Conservation (phyloP, 2,113 vertebrate genomes). For the Amazona vittata region DNA sequence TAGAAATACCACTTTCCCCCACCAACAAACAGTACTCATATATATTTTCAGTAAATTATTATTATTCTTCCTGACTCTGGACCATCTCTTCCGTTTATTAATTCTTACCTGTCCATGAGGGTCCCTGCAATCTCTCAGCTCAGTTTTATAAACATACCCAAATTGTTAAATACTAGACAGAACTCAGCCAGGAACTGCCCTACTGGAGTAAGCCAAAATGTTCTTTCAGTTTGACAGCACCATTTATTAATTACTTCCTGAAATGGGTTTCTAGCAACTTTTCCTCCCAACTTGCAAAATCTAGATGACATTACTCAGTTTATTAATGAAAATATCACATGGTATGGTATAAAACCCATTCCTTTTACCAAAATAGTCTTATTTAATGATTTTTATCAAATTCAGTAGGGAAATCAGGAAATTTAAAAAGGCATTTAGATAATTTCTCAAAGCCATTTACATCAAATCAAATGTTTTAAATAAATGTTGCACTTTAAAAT, state of each 20-base stretch:
- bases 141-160: background rate
- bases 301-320: background rate
- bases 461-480: background rate
- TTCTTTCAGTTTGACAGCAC: background rate
- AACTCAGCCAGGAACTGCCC: background rate
- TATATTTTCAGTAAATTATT: background rate
- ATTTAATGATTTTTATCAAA: background rate
- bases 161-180: background rate
- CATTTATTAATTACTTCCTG: background rate
- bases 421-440: background rate
- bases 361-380: background rate
- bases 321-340: background rate
- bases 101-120: background rate
- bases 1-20: background rate
- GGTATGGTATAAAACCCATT: background rate
- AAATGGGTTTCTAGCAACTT: background rate
- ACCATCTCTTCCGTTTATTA: background rate
- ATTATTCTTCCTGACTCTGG: background rate
- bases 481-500: background rate
- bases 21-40: background rate
- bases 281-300: background rate
- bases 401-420: background rate
- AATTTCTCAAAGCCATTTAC: background rate
- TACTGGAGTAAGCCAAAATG: background rate
- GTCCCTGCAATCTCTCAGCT: background rate